phyloP scores from a whole-genome alignment of 2,797 vertebrate genomes.

The Danio jaintianensis region DNA sequence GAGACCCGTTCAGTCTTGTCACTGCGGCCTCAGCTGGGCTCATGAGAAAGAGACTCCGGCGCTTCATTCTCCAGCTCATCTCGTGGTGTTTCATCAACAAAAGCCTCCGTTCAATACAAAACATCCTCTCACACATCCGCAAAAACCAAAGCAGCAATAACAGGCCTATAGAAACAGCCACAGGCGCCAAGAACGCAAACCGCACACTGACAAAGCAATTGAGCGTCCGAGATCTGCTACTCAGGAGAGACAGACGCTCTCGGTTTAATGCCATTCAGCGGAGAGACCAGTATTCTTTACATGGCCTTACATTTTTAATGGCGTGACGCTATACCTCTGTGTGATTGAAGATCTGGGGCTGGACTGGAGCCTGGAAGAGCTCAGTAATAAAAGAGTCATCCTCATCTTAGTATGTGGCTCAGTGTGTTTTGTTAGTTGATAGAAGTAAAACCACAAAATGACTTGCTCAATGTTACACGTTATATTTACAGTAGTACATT shows the following conservation, averaged over 20 bases:
- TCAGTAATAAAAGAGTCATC: neutral
- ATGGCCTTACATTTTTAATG: constrained; percentile 56
- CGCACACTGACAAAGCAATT: constrained; percentile 6
- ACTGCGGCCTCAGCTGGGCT: constrained; percentile 18
- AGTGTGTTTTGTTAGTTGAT: neutral
- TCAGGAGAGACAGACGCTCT: constrained; percentile 17
- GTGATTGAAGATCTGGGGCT: constrained; percentile 29
- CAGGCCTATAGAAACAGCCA: constrained; percentile 11
- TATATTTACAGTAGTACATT: neutral
- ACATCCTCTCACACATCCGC: constrained; percentile 40
- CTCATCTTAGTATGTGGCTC: constrained; percentile 1
- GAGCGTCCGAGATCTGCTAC: neutral
- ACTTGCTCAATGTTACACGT: neutral
- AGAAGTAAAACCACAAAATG: neutral
- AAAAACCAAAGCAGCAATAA: constrained; percentile 27
- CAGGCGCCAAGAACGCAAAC: constrained; percentile 24
- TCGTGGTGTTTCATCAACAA: constrained; percentile 30
- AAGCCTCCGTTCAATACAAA: constrained; percentile 26
- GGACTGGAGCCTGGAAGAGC: constrained; percentile 1
- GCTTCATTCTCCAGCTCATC: constrained; percentile 25
- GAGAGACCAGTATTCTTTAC: constrained; percentile 51
- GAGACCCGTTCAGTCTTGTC: constrained; percentile 34
- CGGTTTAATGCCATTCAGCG: constrained; percentile 34
- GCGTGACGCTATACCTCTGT: neutral
- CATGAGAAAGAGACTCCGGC: constrained; percentile 6